Conservation (phyloP, 2,113 vertebrate species). For the Poeciliopsis turrubarensis region DNA sequence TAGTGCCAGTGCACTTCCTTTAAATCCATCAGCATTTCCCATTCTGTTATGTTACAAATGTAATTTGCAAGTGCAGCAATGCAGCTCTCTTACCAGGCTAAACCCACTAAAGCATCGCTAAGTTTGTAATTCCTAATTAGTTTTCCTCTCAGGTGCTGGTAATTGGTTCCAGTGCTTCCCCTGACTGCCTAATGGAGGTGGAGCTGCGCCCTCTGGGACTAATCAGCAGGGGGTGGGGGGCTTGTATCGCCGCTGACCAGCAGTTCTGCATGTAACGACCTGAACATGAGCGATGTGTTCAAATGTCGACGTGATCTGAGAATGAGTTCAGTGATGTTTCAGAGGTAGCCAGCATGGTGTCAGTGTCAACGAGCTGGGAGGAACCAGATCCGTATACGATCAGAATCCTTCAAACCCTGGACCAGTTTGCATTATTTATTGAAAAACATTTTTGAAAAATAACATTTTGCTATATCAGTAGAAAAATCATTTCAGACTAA, state of each 20-base stretch:
- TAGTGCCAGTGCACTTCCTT: conserved; percentile 42
- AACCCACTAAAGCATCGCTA: conserved; percentile 63
- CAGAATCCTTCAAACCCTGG: background rate
- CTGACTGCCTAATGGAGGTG: conserved; percentile 56
- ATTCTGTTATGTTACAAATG: conserved; percentile 52
- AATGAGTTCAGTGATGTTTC: background rate
- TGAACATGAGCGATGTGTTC: background rate
- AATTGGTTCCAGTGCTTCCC: conserved; percentile 58
- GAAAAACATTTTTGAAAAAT: background rate
- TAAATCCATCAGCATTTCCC: conserved; percentile 63
- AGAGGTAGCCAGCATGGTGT: background rate
- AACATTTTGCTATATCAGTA: no score
- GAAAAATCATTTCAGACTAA: no score
- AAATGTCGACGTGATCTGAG: background rate
- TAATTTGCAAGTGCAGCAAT: conserved; percentile 70
- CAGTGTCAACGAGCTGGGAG: background rate
- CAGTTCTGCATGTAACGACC: background rate
- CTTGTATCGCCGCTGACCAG: conserved; percentile 1
- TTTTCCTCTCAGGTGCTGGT: conserved; percentile 61
- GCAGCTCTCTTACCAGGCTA: conserved; percentile 49
- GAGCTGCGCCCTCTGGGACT: conserved; percentile 16
- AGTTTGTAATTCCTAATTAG: conserved; percentile 73
- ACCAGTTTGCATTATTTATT: background rate
- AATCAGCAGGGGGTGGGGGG: background rate
- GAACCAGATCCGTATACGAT: background rate